A percentile compares a stretch with the other conserved stretches of the same genome.
Evolutionary conservation across 2,888 invertebrate genomes (phyloP).

Genomic region (Heliconius aoede): DNA sequence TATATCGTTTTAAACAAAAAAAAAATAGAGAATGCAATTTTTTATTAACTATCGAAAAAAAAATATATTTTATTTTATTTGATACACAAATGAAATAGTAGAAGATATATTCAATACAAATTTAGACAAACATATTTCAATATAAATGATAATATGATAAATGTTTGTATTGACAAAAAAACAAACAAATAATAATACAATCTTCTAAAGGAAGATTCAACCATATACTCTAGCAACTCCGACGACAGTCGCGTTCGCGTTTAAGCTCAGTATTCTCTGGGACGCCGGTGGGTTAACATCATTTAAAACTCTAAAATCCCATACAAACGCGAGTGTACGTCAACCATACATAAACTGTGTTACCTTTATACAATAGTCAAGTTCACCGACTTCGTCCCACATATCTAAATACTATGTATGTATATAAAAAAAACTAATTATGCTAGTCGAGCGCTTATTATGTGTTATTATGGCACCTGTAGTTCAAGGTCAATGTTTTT

Average conservation of each 20-base stretch:
- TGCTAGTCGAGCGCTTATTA: constrained; percentile 36
- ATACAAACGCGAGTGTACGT: constrained; percentile 71
- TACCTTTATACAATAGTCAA: constrained; percentile 51
- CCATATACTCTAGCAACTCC: constrained; percentile 64
- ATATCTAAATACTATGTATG: constrained; percentile 69
- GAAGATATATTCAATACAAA: neutral
- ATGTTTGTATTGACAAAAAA: too few species aligned
- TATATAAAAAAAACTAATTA: constrained; percentile 43
- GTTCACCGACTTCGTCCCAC: constrained; percentile 73
- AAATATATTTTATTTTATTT: too few species aligned
- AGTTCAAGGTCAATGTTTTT: constrained; percentile 39
- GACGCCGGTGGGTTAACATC: constrained; percentile 59
- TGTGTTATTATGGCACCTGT: constrained; percentile 34
- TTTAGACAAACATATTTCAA: neutral
- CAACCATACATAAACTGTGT: constrained; percentile 59
- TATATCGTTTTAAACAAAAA: neutral
- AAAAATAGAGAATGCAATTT: too few species aligned
- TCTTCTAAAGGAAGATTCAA: constrained; percentile 32
- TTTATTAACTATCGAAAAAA: too few species aligned
- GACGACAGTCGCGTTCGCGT: constrained; percentile 58
- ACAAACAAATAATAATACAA: neutral
- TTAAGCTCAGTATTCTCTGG: constrained; percentile 69
- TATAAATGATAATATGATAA: neutral
- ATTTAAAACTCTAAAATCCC: constrained; percentile 49
- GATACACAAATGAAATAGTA: too few species aligned